These are phyloP conservation scores for Eulithis prunata DNA, from an alignment of 2,888 invertebrate genomes.

Conservation along the genomic window DNA sequence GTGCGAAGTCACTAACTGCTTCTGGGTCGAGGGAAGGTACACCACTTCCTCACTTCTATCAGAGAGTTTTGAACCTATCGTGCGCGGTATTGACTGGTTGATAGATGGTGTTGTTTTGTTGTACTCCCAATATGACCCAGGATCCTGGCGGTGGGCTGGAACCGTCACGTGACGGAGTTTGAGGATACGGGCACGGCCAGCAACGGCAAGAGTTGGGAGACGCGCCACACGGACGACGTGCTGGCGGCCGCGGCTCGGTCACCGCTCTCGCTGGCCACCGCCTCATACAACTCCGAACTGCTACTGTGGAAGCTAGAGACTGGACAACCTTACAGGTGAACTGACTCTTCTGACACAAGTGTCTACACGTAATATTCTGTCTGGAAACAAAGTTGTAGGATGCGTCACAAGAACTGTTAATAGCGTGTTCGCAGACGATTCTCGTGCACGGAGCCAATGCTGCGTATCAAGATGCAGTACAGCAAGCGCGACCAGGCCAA, in stretches of 20 bases:
- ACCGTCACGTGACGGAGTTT: constrained; percentile 88
- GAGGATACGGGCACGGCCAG: constrained; percentile 79
- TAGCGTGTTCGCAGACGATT: constrained; percentile 61
- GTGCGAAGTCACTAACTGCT: constrained; percentile 83
- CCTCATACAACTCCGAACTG: constrained; percentile 91
- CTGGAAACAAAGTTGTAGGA: no score
- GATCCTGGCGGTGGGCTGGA: constrained; percentile 92
- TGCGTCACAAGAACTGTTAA: no score
- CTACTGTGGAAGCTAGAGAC: constrained; percentile 93
- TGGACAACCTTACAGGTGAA: constrained; percentile 87
- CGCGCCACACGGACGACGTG: constrained; percentile 90
- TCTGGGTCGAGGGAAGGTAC: constrained; percentile 85
- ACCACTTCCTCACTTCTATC: no score
- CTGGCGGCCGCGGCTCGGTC: constrained; percentile 87
- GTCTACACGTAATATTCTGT: not conserved
- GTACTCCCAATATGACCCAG: constrained; percentile 53
- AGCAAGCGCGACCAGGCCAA: constrained; percentile 61
- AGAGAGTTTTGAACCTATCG: no score
- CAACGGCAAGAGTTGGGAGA: constrained; percentile 88
- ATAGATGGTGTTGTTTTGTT: no score
- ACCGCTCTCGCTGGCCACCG: constrained; percentile 89
- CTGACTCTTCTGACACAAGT: no score
- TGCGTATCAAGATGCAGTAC: constrained; percentile 84
- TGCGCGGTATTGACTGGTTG: no score
- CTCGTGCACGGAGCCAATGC: constrained; percentile 82